Base-by-base conservation (phyloP, 2,113 vertebrate genomes). In the Oriolus oriolus region DNA sequence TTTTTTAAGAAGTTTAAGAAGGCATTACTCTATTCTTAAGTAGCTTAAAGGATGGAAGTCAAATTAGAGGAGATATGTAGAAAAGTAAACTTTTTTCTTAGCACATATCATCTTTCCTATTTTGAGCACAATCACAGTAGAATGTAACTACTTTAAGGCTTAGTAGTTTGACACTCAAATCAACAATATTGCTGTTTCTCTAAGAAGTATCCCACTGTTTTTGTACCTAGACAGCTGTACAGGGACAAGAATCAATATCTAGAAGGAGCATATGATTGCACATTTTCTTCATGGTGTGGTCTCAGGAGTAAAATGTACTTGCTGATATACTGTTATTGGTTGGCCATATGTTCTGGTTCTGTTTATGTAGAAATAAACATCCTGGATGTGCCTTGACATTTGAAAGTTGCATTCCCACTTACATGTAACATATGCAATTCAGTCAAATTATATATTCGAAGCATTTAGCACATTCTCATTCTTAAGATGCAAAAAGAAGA, bases 301-400 rank as follows among this genome's bases (percentile, higher is more conserved):
- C 77, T 95, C 87, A 53, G 59, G 57, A 89, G 84, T 60, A 73
- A 93, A 95, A 79, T 27, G 15, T 64, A 7, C 33, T 52, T 94
- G 27, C 64, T 93, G 84, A 77, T 66, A 59, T 65, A 78, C 44
- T 80, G 79, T 59, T 87, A 28, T 44, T 93, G 52, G 44, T 52
- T 60, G 11, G 31, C 87, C 74, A 68, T 95, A 87, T 91, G 93
- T 87, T 95, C 69, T 78, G n/a, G 18, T 79, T 71, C 77, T 87
- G 85, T 73, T 96, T 87, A 44, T 79, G 44, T 44, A 87, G 61
- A 89, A 97, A 87, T 82, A 94, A 93, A 78, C 57, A 60, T 45
- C 69, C 52, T 3, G 10, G 61, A 64, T 93, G 70, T 64, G 44
- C 70, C 54, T 0, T 89, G 85, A 90, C 78, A 93, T 82, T 87